phyloP scores from a whole-genome alignment of 2,888 invertebrate species.

The Euzophera pinguis region DNA sequence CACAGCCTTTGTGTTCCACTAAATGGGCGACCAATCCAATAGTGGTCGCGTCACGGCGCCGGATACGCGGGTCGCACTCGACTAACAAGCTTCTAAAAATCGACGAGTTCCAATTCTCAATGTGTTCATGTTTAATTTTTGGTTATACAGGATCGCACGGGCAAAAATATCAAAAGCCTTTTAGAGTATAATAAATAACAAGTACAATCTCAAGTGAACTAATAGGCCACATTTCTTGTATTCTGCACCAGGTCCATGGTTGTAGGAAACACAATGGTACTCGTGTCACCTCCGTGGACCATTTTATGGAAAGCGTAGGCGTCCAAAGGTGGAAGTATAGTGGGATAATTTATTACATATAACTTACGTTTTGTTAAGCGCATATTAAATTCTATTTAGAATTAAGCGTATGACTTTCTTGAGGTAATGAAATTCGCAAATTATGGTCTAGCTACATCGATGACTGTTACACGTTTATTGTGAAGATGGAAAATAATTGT shows the following conservation, averaged over 20 bases:
- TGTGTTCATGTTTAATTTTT: too few species aligned
- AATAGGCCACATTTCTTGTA: constrained; percentile 60
- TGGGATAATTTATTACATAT: constrained; percentile 5
- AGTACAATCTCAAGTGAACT: constrained; percentile 47
- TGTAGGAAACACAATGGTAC: constrained; percentile 59
- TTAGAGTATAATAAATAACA: constrained; percentile 1
- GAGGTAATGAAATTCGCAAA: constrained; percentile 1
- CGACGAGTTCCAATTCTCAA: too few species aligned
- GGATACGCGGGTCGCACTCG: too few species aligned
- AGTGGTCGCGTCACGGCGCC: too few species aligned
- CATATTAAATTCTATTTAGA: not conserved
- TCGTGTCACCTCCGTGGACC: constrained; percentile 34
- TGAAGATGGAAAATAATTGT: too few species aligned
- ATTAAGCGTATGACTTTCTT: not conserved
- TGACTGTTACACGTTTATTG: too few species aligned
- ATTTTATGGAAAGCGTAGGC: constrained; percentile 37
- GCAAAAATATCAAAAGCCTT: not conserved
- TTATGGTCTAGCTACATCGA: too few species aligned
- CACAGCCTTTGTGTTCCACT: too few species aligned
- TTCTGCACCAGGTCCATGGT: constrained; percentile 40
- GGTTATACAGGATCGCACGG: too few species aligned
- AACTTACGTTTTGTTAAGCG: constrained; percentile 4
- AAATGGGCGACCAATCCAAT: too few species aligned
- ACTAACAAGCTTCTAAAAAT: too few species aligned
- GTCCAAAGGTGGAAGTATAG: constrained; percentile 10